Evolutionary conservation across 2,797 vertebrate genomes (phyloP).

Genomic region (Typhlichthys subterraneus): DNA sequence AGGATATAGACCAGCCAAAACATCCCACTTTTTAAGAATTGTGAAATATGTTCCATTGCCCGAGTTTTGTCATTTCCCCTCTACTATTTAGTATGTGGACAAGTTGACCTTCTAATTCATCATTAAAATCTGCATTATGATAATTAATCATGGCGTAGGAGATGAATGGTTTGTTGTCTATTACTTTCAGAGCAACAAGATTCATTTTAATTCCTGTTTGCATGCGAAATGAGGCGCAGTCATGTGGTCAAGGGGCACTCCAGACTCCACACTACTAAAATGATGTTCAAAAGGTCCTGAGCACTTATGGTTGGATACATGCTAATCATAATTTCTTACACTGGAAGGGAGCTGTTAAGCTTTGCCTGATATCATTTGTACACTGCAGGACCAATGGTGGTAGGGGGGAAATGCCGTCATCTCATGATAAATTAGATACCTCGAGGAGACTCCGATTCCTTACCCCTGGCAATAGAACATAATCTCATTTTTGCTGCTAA

Average conservation of each 20-base stretch:
- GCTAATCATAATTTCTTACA: slow-evolving; percentile 73
- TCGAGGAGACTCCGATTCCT: slow-evolving; percentile 73
- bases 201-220: slow-evolving; percentile 60
- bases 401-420: slow-evolving; percentile 59
- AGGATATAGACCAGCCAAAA: background rate
- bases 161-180: slow-evolving; percentile 59
- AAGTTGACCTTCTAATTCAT: slow-evolving; percentile 56
- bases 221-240: slow-evolving; percentile 45
- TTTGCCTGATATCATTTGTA: slow-evolving; percentile 75
- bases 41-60: background rate
- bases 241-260: slow-evolving; percentile 55
- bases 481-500: slow-evolving; percentile 81
- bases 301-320: slow-evolving; percentile 48
- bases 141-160: slow-evolving; percentile 55
- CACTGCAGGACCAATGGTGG: slow-evolving; percentile 51
- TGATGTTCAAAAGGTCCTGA: slow-evolving; percentile 50
- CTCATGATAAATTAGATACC: slow-evolving; percentile 79
- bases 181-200: slow-evolving; percentile 45
- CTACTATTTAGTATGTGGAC: slow-evolving; percentile 11
- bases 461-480: slow-evolving; percentile 76
- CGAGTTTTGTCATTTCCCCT: background rate
- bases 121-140: slow-evolving; percentile 52
- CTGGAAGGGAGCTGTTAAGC: slow-evolving; percentile 65
- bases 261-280: slow-evolving; percentile 45
- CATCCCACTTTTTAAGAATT: too few relatives aligned